Percentiles rank a stretch among this genome's conserved stretches.
Conservation (phyloP, 2,888 invertebrate genomes). For the Euzophera pinguis region DNA sequence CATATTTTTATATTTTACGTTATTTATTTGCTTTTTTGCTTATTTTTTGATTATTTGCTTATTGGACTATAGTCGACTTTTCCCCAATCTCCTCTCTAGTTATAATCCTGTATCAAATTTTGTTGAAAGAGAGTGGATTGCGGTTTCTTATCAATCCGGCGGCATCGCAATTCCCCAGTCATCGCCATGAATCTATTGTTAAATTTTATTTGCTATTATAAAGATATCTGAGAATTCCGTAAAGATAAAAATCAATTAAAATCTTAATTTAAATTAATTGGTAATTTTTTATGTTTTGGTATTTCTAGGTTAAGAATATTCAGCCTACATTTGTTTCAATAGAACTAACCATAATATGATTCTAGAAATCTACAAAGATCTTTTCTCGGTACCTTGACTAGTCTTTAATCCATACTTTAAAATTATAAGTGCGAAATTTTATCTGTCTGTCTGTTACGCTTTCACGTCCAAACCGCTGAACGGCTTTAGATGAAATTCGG, state of each 20-base stretch:
- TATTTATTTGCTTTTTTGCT: background rate
- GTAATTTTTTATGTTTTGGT: too few species aligned
- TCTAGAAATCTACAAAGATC: too few species aligned
- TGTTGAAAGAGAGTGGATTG: conserved; percentile 58
- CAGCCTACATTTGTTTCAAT: too few species aligned
- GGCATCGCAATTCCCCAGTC: conserved; percentile 48
- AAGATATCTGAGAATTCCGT: background rate
- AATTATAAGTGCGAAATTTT: too few species aligned
- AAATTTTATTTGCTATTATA: conserved; percentile 18
- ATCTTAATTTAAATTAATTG: background rate
- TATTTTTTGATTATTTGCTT: background rate
- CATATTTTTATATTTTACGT: too few species aligned
- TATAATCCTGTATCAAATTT: conserved; percentile 33
- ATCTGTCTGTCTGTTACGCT: too few species aligned
- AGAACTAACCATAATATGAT: too few species aligned
- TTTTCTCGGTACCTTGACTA: too few species aligned
- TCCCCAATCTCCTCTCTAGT: conserved; percentile 26
- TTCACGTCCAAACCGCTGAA: too few species aligned
- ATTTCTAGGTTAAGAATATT: too few species aligned
- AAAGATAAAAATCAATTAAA: conserved; percentile 3
- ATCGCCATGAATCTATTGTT: conserved; percentile 40
- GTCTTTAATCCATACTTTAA: too few species aligned
- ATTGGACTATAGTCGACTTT: background rate
- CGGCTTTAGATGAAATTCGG: too few species aligned
- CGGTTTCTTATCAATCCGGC: conserved; percentile 41